Evolutionary conservation across 1,140 invertebrate genomes (phyloP), one percentile per base, ranked within the genome.

Genomic region (Macrobrachium rosenbergii): DNA sequence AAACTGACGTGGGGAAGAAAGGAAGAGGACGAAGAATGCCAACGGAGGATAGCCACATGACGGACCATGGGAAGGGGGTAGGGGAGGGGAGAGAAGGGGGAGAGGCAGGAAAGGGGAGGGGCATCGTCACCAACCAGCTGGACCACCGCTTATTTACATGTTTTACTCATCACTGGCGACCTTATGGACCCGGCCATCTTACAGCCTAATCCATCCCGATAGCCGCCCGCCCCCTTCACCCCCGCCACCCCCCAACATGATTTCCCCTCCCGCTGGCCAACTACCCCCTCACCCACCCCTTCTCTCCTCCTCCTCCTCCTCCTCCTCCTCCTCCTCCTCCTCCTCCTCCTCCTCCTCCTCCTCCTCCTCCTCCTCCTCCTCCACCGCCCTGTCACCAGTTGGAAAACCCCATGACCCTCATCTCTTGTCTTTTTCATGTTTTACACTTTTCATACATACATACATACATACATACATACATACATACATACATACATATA

Each of bases 111-210:
- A 12, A 58, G 28, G 59, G 63, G 60, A 21, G 73, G 64, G 69
- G 62, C 52, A 83, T 67, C 72, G 59, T 72, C 37, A 60, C 69
- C 43, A 64, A 79, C 83, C 83, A 85, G 83, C 83, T 85, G 83
- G 83, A 85, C 83, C 75, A 52, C 37, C 62, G 83, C 64, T 85
- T 85, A 85, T 85, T 85, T 85, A 85, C 83, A 85, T 85, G 83
- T 85, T 85, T 85, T 79, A 85, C 83, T 85, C 83, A 85, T 85
- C 83, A 85, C 83, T 45, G 62, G 72, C 83, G 83, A 85, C 83
- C 76, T 79, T 79, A 77, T 37, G 28, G 28, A 37, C 28, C 28
- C 28, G 28, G 28, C 28, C 28, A 37, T 37, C 28, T 37, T 37
- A 37, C 28, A 37, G 28, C 28, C 28, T 37, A 37, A 37, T 37